phyloP scores from a whole-genome alignment of 2,113 vertebrate species.

The Clarias batrachus region DNA sequence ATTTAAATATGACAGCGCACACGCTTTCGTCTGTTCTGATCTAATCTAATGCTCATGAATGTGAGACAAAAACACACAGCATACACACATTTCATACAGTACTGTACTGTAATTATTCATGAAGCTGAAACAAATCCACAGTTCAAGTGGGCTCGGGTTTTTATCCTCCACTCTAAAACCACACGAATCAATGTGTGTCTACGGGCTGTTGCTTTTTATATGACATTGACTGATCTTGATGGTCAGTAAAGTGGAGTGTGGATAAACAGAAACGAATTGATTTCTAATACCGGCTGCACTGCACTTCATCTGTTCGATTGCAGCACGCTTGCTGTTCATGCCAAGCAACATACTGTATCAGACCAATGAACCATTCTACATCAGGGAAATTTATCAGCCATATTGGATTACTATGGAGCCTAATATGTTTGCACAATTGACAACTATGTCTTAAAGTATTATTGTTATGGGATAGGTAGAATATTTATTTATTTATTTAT shows the following conservation, averaged over 20 bases:
- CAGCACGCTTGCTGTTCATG: neutral
- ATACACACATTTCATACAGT: too few species aligned
- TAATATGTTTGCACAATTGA: neutral
- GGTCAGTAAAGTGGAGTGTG: neutral
- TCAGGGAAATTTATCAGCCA: neutral
- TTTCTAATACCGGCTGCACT: neutral
- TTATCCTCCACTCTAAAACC: neutral
- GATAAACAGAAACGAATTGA: constrained; percentile 33
- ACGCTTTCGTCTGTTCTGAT: neutral
- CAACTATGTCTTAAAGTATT: neutral
- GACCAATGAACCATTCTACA: neutral
- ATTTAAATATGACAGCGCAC: too few species aligned
- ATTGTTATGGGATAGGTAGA: neutral
- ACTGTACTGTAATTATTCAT: neutral
- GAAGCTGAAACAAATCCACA: neutral
- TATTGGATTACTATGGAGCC: neutral
- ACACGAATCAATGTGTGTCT: neutral
- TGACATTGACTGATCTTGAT: constrained; percentile 20
- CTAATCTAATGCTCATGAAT: neutral
- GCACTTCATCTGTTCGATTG: neutral
- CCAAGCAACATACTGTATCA: constrained; percentile 4
- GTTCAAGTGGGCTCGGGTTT: neutral
- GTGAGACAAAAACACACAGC: neutral
- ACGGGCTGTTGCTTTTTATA: neutral
- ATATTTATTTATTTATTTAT: neutral